These are phyloP conservation scores for Melanotaenia duboulayi DNA, from an alignment of 2,113 vertebrate species.

Conservation along the genomic window DNA sequence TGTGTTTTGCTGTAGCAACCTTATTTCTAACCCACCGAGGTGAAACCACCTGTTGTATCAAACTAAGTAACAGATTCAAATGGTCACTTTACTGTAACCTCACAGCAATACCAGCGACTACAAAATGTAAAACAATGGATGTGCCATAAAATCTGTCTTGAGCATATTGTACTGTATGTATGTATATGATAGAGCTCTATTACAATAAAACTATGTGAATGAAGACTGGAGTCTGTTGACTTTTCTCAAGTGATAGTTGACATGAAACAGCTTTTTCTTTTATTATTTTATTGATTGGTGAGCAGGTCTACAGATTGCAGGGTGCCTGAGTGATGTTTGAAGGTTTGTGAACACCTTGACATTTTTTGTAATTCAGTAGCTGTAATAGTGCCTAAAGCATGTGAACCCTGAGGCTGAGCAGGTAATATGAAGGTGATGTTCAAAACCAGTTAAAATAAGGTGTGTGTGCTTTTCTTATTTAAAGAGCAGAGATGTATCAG, in stretches of 20 bases:
- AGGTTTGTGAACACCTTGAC: too few species aligned
- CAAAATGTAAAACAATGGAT: conserved; percentile 80
- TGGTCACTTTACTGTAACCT: conserved; percentile 76
- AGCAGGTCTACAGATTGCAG: too few species aligned
- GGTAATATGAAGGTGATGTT: too few species aligned
- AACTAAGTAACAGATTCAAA: conserved; percentile 57
- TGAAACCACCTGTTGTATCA: conserved; percentile 64
- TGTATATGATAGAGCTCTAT: conserved; percentile 82
- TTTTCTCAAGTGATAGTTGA: not conserved
- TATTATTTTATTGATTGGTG: too few species aligned
- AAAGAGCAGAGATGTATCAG: too few species aligned
- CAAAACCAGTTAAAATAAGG: too few species aligned
- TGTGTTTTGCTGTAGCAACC: conserved; percentile 78
- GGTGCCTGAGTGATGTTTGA: too few species aligned
- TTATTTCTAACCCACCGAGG: conserved; percentile 58
- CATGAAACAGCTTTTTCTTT: too few species aligned
- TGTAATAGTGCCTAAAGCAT: too few species aligned
- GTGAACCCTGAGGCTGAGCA: too few species aligned
- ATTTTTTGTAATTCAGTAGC: too few species aligned
- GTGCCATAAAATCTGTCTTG: conserved; percentile 79
- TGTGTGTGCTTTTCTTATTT: too few species aligned
- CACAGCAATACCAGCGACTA: conserved; percentile 79
- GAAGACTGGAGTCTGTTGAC: conserved; percentile 1
- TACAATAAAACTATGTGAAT: conserved; percentile 72
- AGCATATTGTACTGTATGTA: conserved; percentile 82